phyloP scores from a whole-genome alignment of 2,113 vertebrate species.

The Nipponia nippon region DNA sequence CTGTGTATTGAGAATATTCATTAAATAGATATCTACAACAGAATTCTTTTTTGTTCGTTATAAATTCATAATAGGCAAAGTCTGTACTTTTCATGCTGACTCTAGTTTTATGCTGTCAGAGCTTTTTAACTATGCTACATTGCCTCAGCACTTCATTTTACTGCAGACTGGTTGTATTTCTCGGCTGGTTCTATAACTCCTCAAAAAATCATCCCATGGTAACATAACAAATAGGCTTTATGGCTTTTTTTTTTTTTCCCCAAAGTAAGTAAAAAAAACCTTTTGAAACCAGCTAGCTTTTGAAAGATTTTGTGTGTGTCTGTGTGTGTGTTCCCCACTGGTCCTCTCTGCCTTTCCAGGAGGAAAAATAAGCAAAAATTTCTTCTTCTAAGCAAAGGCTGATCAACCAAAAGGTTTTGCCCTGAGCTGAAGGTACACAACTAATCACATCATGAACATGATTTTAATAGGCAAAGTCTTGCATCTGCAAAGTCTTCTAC shows the following conservation, averaged over 20 bases:
- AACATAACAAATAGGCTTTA: neutral
- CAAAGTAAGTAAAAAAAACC: neutral
- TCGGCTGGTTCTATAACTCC: neutral
- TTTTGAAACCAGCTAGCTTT: neutral
- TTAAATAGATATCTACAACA: slow-evolving; percentile 3
- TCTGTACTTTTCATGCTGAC: neutral
- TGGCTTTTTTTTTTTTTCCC: no score
- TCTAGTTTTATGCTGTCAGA: slow-evolving; percentile 2
- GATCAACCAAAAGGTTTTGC: neutral
- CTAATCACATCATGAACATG: neutral
- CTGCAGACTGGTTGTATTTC: neutral
- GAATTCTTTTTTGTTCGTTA: slow-evolving; percentile 29
- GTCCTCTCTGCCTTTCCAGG: neutral
- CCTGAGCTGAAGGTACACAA: neutral
- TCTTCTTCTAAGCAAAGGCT: neutral
- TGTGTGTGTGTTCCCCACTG: neutral
- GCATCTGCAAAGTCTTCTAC: neutral
- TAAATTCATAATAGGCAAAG: neutral
- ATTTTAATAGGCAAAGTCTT: neutral
- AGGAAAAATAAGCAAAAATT: neutral
- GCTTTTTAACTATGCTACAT: neutral
- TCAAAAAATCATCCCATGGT: neutral
- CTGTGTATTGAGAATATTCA: neutral
- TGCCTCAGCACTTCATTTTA: neutral
- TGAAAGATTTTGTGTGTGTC: neutral